Conservation (phyloP, 2,113 vertebrate genomes). For the Gymnarchus niloticus region DNA sequence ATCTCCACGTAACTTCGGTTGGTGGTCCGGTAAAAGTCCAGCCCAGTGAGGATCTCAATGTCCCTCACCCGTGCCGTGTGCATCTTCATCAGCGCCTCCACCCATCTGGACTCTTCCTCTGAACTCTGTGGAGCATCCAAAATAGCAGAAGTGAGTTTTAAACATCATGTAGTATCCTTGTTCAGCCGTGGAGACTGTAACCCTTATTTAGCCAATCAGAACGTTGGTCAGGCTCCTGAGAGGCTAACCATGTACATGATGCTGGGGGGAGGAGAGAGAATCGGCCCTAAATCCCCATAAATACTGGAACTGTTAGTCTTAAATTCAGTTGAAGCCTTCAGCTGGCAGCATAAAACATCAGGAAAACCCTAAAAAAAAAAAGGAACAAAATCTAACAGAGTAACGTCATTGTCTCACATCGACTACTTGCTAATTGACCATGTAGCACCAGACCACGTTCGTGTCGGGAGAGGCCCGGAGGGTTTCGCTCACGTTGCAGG, state of each 20-base stretch:
- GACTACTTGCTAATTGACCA: too few species aligned
- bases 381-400: neutral
- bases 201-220: neutral
- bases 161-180: neutral
- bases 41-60: slow-evolving; percentile 82
- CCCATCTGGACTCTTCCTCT: slow-evolving; percentile 80
- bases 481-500: slow-evolving; percentile 78
- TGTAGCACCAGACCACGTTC: too few species aligned
- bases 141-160: neutral
- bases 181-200: neutral
- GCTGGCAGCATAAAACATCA: neutral
- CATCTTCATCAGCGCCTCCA: slow-evolving; percentile 82
- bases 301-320: neutral
- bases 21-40: slow-evolving; percentile 83
- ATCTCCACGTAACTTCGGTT: slow-evolving; percentile 74
- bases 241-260: neutral
- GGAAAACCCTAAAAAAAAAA: neutral
- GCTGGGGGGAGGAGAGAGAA: neutral
- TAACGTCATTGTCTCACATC: too few species aligned
- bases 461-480: too few species aligned
- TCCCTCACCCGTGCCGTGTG: slow-evolving; percentile 87
- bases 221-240: neutral
- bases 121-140: slow-evolving; percentile 58
- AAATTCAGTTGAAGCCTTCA: neutral
- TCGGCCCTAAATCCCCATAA: neutral